phyloP scores from a whole-genome alignment of 2,113 vertebrate species.

The Aldabrachelys gigantea region DNA sequence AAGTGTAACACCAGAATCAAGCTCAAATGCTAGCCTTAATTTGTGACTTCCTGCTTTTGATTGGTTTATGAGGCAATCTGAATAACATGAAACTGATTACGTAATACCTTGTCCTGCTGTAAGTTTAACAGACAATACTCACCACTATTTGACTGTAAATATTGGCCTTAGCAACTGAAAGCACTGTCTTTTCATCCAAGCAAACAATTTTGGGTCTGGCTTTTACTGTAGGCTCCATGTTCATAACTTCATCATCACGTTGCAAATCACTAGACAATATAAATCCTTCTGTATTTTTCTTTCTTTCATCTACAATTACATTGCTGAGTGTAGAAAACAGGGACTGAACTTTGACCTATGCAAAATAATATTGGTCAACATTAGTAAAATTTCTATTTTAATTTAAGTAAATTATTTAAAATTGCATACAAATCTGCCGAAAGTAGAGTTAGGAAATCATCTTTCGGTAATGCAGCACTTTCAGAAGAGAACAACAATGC shows the following conservation, averaged over 20 bases:
- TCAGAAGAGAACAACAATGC: background rate
- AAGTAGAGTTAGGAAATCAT: accelerated
- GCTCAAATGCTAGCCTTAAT: background rate
- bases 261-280: slow-evolving; percentile 63
- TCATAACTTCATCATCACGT: slow-evolving; percentile 78
- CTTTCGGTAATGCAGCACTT: background rate
- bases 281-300: slow-evolving; percentile 51
- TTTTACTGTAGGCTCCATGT: slow-evolving; percentile 81
- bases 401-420: background rate
- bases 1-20: background rate
- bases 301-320: slow-evolving; percentile 57
- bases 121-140: slow-evolving; percentile 51
- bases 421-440: background rate
- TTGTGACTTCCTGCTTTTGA: background rate
- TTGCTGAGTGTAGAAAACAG: slow-evolving; percentile 64
- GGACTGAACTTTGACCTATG: slow-evolving; percentile 47
- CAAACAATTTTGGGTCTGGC: slow-evolving; percentile 77
- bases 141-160: slow-evolving; percentile 87
- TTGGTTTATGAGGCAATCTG: background rate
- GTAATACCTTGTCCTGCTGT: background rate
- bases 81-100: background rate
- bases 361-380: slow-evolving; percentile 40
- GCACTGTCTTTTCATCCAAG: slow-evolving; percentile 82
- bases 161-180: slow-evolving; percentile 79
- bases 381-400: background rate